Evolutionary conservation across 2,113 vertebrate genomes (phyloP), one percentile per base, ranked within the genome.

Genomic region (Archilochus colubris): DNA sequence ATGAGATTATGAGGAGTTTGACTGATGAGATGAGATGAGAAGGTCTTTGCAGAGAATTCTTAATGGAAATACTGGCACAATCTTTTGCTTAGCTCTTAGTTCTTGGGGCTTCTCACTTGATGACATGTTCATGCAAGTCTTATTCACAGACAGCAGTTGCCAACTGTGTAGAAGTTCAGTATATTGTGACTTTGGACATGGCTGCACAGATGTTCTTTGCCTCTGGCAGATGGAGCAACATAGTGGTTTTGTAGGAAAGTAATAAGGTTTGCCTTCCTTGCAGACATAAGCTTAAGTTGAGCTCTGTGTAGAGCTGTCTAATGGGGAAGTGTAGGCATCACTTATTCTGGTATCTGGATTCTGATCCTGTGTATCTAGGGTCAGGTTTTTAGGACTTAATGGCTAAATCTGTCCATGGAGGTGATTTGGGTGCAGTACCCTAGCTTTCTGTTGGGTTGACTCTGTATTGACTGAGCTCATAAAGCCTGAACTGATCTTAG

Each of bases 1-100:
- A 91, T 93, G 58, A 87, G 69, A 87, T 91, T 75, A 40, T 40
- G 57, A 64, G 16, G 64, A 87, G 43, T 38, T 94, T 78, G 38
- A 91, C 77, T 89, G 59, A 38, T 40, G 40, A 61, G 51, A 38
- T 40, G 40, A 61, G 51, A 80, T 7, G 10, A 62, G 59, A 85
- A 87, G 67, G 14, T 68, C 18, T 64, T 85, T 76, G 53, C 61
- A 72, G 64, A 81, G 61, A 79, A 48, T 75, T 86, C 74, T 74
- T 96, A 94, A 88, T 95, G 81, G 69, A 82, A 92, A 74, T 91
- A 72, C 69, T 82, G 81, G 77, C 84, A 91, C 57, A 57, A 7
- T 64, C 44, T 87, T 92, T 27, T 84, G 51, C 64, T 76, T 88
- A 61, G 79, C 62, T 94, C 53, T 94, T 90, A 80, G 30, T 77